Base-by-base conservation (phyloP, 2,797 vertebrate species). In the Nyctalus aviator region DNA sequence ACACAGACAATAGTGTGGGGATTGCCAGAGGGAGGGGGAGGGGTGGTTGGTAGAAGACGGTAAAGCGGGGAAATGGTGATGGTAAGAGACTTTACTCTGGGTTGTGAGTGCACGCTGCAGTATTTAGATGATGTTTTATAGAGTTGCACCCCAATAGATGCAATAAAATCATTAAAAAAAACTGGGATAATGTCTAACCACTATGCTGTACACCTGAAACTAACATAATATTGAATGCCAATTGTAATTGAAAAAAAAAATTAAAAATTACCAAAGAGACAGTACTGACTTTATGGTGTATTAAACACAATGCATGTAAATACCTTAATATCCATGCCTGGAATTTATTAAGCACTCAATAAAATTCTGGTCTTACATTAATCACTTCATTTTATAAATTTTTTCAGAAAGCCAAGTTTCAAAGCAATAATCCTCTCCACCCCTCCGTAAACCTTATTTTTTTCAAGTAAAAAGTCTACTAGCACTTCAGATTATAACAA, bases 391-490 rank as follows among this genome's bases (percentile, higher is more conserved):
- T 83, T 86, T 66, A 8, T 66, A 32, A 25, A 23, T 7, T 48
- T 73, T 95, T 72, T 81, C 30, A 89, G 32, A 37, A 94, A 53
- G 44, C 59, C 23, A 73, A 68, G 5, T 89, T 95, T 75, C 12
- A 72, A 97, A 88, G 27, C 21, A 73, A 37, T 48, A 21, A 55
- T 1, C 30, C 27, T 30, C 27, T 3, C 59, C 12, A 13, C 59
- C 27, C 5, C 25, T 5, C 11, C 27, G 73, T 25, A 88, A 91
- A 55, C 12, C 5, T 73, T 59, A 85, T 9, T 57, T 71, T 48
- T 69, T 90, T 77, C 21, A 96, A 53, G 11, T 88, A 72, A 83
- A 15, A 84, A 44, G 6, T 82, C 27, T 75, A 62, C 13, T 46
- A 21, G 25, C 2, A 30, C 64, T 83, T 85, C 13, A 53, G 9